Conservation (phyloP, 2,797 vertebrate genomes). For the Lophotriccus pileatus region DNA sequence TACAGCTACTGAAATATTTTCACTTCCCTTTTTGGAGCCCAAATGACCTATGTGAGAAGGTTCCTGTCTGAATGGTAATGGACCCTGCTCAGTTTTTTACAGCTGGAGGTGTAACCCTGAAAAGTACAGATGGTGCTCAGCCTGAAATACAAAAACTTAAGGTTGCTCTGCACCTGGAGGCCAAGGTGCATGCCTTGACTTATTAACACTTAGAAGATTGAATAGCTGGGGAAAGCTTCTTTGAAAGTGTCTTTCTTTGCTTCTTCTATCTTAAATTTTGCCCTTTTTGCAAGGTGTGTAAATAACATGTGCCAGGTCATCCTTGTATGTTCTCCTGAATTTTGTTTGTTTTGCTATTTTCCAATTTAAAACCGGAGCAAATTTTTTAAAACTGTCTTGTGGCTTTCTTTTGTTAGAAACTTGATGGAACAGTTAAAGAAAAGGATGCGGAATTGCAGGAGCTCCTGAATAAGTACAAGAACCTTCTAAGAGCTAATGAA, state of each 20-base stretch:
- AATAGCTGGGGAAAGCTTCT: background rate
- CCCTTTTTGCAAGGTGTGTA: background rate
- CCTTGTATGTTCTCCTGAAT: background rate
- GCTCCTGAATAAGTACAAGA: constrained; percentile 81
- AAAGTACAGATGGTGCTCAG: background rate
- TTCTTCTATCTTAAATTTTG: background rate
- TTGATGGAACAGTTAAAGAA: constrained; percentile 82
- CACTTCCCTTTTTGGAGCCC: background rate
- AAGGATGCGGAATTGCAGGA: constrained; percentile 86
- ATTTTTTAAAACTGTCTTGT: background rate
- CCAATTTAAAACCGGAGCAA: background rate
- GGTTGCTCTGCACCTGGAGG: background rate
- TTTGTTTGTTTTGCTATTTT: background rate
- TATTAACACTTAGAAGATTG: background rate
- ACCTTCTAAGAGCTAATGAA: constrained; percentile 80
- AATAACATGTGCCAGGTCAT: background rate
- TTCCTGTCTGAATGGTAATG: background rate
- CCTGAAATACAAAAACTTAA: background rate
- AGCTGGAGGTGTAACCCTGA: background rate
- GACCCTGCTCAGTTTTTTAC: background rate
- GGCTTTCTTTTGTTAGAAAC: constrained; percentile 76
- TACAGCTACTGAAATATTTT: background rate
- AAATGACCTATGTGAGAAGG: background rate
- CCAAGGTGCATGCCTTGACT: background rate
- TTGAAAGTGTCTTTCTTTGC: background rate